Base-by-base conservation (phyloP, 2,797 vertebrate species). In the Lindbergichthys nudifrons region DNA sequence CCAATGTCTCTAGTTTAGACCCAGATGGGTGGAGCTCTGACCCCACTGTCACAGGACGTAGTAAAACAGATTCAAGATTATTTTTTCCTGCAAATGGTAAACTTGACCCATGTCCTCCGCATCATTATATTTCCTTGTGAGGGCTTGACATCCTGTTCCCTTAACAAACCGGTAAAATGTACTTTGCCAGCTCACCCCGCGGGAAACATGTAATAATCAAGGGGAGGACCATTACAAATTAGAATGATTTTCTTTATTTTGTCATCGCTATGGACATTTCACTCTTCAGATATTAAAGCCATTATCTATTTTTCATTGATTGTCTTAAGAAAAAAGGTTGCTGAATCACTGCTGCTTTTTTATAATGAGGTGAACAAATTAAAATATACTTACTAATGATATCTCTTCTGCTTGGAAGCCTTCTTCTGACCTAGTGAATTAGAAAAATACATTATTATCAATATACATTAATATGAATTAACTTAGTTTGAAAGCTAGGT, bases 21-120 rank as follows among this genome's bases (percentile, higher is more conserved):
- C 73, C 83, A 85, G 63, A 88, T 90, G 88, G 87, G 85, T 73
- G 90, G 86, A 87, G 73, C 73, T 75, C 60, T 92, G 90, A 93
- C 92, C 90, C 77, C 77, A 81, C 73, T 79, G 78, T 83, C 77
- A 80, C 71, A 70, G 58, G 41, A 70, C 19, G 64, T 79, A 82
- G 64, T 57, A 61, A 66, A 82, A 67, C 70, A 73, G 46, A 75
- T 77, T 73, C 48, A 66, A 79, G 65, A 48, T 83, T 86, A 88
- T 78, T 65, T 77, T 65, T 65, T 52, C 69, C 70, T 46, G 48
- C 67, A 82, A 86, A 86, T 90, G 83, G 60, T 80, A 68, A 87
- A 87, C 84, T 85, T 91, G 90, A 93, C 89, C 89, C 82, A 72
- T 80, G 79, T 91, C 82, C 84, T 83, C 62, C 39, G 36, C 79